Conservation (phyloP, 2,888 invertebrate species). For the Mythimna loreyi region DNA sequence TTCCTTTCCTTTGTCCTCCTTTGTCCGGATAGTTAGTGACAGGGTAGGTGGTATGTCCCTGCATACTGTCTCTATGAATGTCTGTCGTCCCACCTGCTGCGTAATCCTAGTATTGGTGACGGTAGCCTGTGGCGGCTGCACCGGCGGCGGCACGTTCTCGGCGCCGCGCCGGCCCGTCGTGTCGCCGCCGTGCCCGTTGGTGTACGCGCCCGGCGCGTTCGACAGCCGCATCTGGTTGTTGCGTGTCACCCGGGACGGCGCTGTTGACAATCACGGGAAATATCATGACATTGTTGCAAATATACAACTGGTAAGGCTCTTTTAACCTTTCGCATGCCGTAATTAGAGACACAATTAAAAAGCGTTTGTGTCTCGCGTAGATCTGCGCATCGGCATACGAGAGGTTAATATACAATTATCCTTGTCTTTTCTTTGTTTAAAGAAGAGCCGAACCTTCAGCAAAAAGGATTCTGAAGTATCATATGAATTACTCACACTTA, state of each 20-base stretch:
- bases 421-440: not conserved
- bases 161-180: conserved; percentile 91
- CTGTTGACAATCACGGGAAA: conserved; percentile 68
- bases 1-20: no score
- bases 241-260: conserved; percentile 86
- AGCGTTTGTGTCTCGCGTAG: no score
- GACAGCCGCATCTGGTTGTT: conserved; percentile 90
- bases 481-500: not conserved
- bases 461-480: no score
- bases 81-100: conserved; percentile 80
- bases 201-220: conserved; percentile 88
- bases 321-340: no score
- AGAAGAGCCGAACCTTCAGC: not conserved
- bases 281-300: not conserved
- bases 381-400: no score
- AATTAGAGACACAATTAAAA: no score
- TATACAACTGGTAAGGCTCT: not conserved
- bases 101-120: conserved; percentile 83
- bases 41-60: not conserved
- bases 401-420: not conserved
- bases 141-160: conserved; percentile 92
- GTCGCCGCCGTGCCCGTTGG: conserved; percentile 91
- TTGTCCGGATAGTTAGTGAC: not conserved
- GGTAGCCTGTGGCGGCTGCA: conserved; percentile 82
- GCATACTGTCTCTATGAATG: no score